A percentile compares a stretch with the other conserved stretches of the same genome.
Conservation (phyloP, 1,140 invertebrate species). For the Pteromalus puparum region DNA sequence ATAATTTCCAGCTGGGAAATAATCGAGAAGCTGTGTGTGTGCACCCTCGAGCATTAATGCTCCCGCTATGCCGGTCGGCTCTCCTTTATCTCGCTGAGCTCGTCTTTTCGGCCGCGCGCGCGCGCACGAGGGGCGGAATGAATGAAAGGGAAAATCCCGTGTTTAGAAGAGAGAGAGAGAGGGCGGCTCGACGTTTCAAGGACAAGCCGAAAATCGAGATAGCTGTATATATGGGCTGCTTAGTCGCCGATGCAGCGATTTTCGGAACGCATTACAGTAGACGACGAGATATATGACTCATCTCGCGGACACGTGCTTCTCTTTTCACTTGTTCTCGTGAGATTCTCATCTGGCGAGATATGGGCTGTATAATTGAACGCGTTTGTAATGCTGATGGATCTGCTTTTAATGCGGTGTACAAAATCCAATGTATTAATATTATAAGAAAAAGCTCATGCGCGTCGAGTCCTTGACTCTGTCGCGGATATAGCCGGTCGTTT, state of each 20-base stretch:
- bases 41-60: not conserved
- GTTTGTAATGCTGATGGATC: too few species aligned
- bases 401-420: too few species aligned
- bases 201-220: conserved; percentile 35
- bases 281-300: too few species aligned
- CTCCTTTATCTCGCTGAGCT: conserved; percentile 9
- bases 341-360: too few species aligned
- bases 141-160: conserved; percentile 32
- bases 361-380: too few species aligned
- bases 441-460: too few species aligned
- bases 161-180: not conserved
- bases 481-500: not conserved
- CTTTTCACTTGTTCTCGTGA: too few species aligned
- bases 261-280: not conserved
- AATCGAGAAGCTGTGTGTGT: not conserved
- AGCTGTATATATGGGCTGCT: not conserved
- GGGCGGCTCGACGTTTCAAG: conserved; percentile 17
- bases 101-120: not conserved
- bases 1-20: not conserved
- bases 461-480: conserved; percentile 4
- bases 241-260: conserved; percentile 24
- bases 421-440: too few species aligned
- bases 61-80: not conserved
- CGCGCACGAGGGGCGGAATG: not conserved
- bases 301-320: too few species aligned